Conservation (phyloP, 2,888 invertebrate species). For the Brenthis daphne region DNA sequence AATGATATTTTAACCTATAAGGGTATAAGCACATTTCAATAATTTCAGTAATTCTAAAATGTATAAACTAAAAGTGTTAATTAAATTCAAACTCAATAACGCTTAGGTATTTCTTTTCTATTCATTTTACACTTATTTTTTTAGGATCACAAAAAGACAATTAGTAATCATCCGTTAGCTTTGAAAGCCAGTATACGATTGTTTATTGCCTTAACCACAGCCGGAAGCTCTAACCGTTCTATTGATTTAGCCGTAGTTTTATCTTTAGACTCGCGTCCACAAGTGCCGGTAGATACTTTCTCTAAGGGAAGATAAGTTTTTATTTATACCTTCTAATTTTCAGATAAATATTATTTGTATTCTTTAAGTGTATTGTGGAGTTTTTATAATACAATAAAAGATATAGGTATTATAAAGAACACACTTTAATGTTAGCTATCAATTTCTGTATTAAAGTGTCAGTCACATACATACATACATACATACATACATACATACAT, state of each 20-base stretch:
- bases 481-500: too few species aligned
- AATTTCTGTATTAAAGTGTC: too few species aligned
- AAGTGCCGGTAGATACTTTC: constrained; percentile 5
- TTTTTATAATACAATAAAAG: not conserved
- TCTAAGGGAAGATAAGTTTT: constrained; percentile 17
- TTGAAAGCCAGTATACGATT: constrained; percentile 52
- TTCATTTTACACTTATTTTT: not conserved
- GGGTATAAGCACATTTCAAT: too few species aligned
- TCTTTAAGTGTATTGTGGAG: too few species aligned
- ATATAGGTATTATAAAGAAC: not conserved
- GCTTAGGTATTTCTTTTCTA: not conserved
- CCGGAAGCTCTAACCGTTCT: constrained; percentile 67
- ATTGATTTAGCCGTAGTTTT: constrained; percentile 46
- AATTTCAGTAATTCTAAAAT: too few species aligned
- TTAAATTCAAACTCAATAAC: not conserved
- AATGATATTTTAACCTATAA: too few species aligned
- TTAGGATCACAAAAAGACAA: not conserved
- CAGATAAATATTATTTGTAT: not conserved
- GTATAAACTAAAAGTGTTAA: too few species aligned
- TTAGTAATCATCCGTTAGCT: constrained; percentile 11
- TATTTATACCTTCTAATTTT: constrained; percentile 28
- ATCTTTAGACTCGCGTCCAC: constrained; percentile 35
- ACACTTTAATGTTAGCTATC: not conserved
- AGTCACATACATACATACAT: too few species aligned
- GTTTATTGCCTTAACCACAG: constrained; percentile 67